These are phyloP conservation scores for Pseudochromis fuscus DNA, from an alignment of 2,797 vertebrate species.

Conservation along the genomic window DNA sequence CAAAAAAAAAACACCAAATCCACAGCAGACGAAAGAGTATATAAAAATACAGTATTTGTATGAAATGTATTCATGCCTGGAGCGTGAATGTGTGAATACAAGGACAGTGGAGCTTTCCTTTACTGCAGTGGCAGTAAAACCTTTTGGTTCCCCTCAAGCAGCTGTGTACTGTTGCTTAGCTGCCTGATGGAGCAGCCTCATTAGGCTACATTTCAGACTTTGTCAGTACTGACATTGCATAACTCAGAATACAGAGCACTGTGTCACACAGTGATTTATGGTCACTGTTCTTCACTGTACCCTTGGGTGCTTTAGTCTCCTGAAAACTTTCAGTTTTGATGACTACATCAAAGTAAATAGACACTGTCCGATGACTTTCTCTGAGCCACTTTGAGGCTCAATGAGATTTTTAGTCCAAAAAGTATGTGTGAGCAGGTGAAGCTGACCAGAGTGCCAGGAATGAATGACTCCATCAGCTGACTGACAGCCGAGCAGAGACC, in stretches of 20 bases:
- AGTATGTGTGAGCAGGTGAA: slow-evolving; percentile 48
- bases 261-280: slow-evolving; percentile 76
- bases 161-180: slow-evolving; percentile 55
- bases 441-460: slow-evolving; percentile 5
- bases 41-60: not conserved
- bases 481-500: slow-evolving; percentile 34
- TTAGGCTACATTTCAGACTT: slow-evolving; percentile 73
- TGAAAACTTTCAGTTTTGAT: slow-evolving; percentile 74
- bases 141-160: slow-evolving; percentile 51
- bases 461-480: slow-evolving; percentile 18
- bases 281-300: slow-evolving; percentile 68
- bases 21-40: no score
- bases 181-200: slow-evolving; percentile 69
- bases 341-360: slow-evolving; percentile 76
- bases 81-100: slow-evolving; percentile 35
- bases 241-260: slow-evolving; percentile 54
- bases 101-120: slow-evolving; percentile 45
- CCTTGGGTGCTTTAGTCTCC: slow-evolving; percentile 63
- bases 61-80: slow-evolving; percentile 24
- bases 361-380: slow-evolving; percentile 52
- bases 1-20: no score
- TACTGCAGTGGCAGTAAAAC: slow-evolving; percentile 51
- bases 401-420: slow-evolving; percentile 47
- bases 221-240: slow-evolving; percentile 69
- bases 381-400: slow-evolving; percentile 50